These are phyloP conservation scores for Ostrea edulis DNA, from an alignment of 1,140 invertebrate genomes.

Conservation along the genomic window DNA sequence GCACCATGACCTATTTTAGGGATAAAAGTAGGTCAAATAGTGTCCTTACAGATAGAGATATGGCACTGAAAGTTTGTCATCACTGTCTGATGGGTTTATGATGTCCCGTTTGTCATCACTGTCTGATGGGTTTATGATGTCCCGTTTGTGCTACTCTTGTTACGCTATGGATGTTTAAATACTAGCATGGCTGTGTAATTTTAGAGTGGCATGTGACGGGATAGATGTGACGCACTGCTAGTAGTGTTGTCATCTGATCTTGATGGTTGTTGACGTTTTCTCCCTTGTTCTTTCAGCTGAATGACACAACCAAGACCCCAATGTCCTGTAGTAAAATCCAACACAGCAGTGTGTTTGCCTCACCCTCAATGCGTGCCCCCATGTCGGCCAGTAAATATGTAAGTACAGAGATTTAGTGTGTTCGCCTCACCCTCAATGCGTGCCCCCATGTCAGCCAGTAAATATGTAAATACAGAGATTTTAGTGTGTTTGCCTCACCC, in stretches of 20 bases:
- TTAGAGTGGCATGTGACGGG: too few species aligned
- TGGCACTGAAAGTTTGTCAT: too few species aligned
- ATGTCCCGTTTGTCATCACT: too few species aligned
- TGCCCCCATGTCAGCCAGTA: constrained; percentile 63
- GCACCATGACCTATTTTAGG: too few species aligned
- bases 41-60: too few species aligned
- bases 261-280: neutral
- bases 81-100: too few species aligned
- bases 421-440: constrained; percentile 65
- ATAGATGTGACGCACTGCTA: neutral
- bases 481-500: constrained; percentile 69
- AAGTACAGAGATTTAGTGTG: constrained; percentile 63
- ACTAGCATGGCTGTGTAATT: too few species aligned
- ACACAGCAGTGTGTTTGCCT: constrained; percentile 67
- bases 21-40: too few species aligned
- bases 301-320: constrained; percentile 69
- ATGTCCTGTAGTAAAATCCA: constrained; percentile 64
- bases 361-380: constrained; percentile 61
- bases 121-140: too few species aligned
- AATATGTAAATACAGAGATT: constrained; percentile 59
- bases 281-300: constrained; percentile 62
- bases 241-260: neutral
- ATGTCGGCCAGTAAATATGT: constrained; percentile 63
- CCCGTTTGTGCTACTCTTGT: too few species aligned
- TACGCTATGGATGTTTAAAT: too few species aligned